Base-by-base conservation (phyloP, 1,140 invertebrate genomes). In the Oreohelix idahoensis region DNA sequence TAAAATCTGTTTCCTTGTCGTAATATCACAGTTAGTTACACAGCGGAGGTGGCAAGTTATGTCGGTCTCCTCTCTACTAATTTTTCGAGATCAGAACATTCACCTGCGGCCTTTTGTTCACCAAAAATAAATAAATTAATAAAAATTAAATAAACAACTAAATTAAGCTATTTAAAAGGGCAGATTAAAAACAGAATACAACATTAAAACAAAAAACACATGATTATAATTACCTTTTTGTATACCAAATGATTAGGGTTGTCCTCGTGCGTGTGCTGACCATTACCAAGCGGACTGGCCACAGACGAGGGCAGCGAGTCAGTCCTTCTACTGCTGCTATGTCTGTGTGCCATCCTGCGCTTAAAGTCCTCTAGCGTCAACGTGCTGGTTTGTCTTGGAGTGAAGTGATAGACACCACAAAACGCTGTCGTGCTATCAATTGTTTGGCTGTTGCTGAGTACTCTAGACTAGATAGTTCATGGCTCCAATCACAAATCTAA, bases 191-290 rank as follows among this genome's bases (percentile, higher is more conserved):
- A n/a, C n/a, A n/a, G n/a, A n/a, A n/a, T n/a, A n/a, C n/a, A n/a
- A n/a, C n/a, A n/a, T n/a, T n/a, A n/a, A n/a, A n/a, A n/a, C n/a
- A n/a, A n/a, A n/a, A n/a, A n/a, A n/a, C n/a, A n/a, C n/a, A n/a
- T n/a, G n/a, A n/a, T n/a, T n/a, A 58, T 58, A 81, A 88, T 69
- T 83, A 90, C 89, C 89, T 90, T 89, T 82, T 89, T 90, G 58
- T 89, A 90, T 0, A 89, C 89, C 51, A 89, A 78, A 66, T 87
- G 83, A 58, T 90, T 90, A 20, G 89, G 89, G 69, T 88, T 90
- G 63, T 90, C 88, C 79, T 89, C 88, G 39, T 87, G 86, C 15
- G 75, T 86, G 42, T 88, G 87, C 75, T 90, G 89, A n/a, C 89
- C 88, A 85, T 90, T 90, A 23, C 88, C 86, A 81, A 87, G 85